Evolutionary conservation across 2,888 invertebrate genomes (phyloP).

Genomic region (Chrysodeixis includens): DNA sequence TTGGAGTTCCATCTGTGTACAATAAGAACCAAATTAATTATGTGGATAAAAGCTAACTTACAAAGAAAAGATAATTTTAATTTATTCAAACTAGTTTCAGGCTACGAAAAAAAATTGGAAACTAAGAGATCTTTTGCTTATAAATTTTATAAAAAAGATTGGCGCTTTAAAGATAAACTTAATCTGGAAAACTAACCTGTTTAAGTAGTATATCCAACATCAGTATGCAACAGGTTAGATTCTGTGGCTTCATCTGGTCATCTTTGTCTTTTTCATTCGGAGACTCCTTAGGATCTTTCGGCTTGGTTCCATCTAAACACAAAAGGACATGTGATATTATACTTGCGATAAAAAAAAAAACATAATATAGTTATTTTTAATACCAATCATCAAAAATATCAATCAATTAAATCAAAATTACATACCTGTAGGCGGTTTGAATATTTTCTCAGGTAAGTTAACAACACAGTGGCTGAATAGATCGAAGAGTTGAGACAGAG

Average conservation of each 20-base stretch:
- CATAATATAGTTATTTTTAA: too few relatives aligned
- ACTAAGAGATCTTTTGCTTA: too few relatives aligned
- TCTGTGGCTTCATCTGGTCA: slow-evolving; percentile 91
- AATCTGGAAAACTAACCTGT: slow-evolving; percentile 90
- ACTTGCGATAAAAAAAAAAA: too few relatives aligned
- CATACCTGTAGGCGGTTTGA: slow-evolving; percentile 76
- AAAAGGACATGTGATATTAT: slow-evolving; percentile 2
- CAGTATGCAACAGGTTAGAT: slow-evolving; percentile 98
- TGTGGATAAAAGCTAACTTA: not conserved
- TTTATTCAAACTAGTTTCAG: too few relatives aligned
- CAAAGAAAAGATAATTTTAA: not conserved
- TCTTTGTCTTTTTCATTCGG: slow-evolving; percentile 75
- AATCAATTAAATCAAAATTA: not conserved
- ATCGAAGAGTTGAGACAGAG: slow-evolving; percentile 95
- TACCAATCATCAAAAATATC: not conserved
- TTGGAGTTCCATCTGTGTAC: slow-evolving; percentile 80
- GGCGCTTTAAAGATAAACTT: too few relatives aligned
- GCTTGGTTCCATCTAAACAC: slow-evolving; percentile 67
- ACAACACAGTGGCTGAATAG: slow-evolving; percentile 97
- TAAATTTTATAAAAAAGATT: too few relatives aligned
- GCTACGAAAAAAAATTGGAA: too few relatives aligned
- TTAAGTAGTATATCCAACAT: slow-evolving; percentile 98
- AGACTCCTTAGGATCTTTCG: slow-evolving; percentile 71
- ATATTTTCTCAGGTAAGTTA: slow-evolving; percentile 82
- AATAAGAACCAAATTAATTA: not conserved